These are phyloP conservation scores for Callionymus lyra DNA, from an alignment of 2,113 vertebrate species.

Conservation along the genomic window DNA sequence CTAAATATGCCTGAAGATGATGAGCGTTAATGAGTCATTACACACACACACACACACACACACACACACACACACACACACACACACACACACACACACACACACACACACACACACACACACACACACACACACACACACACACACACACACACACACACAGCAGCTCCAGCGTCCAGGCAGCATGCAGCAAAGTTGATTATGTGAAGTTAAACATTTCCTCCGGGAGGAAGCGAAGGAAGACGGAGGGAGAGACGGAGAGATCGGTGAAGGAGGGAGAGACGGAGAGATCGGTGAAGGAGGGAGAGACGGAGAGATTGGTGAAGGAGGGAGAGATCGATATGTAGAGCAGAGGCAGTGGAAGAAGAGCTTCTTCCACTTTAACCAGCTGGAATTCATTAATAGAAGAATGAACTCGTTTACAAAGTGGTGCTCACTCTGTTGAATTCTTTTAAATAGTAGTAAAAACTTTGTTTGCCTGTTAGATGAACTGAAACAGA, in stretches of 20 bases:
- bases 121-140: neutral
- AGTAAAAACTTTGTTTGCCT: no score
- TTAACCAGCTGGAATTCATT: no score
- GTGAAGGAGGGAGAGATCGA: slow-evolving; percentile 6
- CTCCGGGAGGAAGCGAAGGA: slow-evolving; percentile 17
- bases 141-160: slow-evolving; percentile 5
- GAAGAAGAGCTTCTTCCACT: neutral
- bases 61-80: neutral
- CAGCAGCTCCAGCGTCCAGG: slow-evolving; percentile 20
- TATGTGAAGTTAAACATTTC: slow-evolving; percentile 45
- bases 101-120: no score
- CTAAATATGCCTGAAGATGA: no score
- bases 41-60: no score
- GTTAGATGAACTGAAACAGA: no score
- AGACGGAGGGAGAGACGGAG: slow-evolving; percentile 7
- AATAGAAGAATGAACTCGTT: no score
- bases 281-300: slow-evolving; percentile 12
- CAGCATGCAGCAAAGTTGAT: slow-evolving; percentile 49
- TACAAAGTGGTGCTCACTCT: no score
- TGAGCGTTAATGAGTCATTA: no score
- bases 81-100: slow-evolving; percentile 7
- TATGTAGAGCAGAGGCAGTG: neutral
- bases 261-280: slow-evolving; percentile 10
- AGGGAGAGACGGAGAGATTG: slow-evolving; percentile 15
- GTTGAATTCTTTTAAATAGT: no score